Evolutionary conservation across 2,113 vertebrate species (phyloP).

Genomic region (Chaetodon auriga): DNA sequence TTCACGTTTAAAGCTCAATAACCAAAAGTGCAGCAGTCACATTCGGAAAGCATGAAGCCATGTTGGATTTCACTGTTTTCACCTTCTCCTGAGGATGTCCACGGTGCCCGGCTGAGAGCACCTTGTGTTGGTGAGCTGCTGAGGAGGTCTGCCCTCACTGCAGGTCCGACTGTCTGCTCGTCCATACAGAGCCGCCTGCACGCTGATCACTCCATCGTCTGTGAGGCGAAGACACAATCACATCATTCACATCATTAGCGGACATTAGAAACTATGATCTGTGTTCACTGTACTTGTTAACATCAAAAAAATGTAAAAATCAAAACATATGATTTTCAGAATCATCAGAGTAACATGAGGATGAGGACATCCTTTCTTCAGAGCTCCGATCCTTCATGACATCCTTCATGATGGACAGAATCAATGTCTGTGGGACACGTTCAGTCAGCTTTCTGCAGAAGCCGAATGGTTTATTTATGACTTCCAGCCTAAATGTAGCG

Average conservation of each 20-base stretch:
- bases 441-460: not conserved
- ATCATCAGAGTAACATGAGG: too few species aligned
- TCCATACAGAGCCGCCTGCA: conserved; percentile 36
- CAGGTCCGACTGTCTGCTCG: conserved; percentile 9
- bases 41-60: not conserved
- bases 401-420: too few species aligned
- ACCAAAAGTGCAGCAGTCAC: not conserved
- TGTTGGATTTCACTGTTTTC: not conserved
- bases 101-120: not conserved
- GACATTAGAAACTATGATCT: not conserved
- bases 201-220: conserved; percentile 27
- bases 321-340: too few species aligned
- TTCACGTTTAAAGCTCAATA: not conserved
- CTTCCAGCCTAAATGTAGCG: too few species aligned
- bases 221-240: not conserved
- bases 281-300: too few species aligned
- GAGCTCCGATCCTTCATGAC: too few species aligned
- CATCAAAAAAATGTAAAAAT: too few species aligned
- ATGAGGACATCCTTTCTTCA: too few species aligned
- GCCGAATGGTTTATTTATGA: not conserved
- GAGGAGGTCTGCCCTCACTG: conserved; percentile 18
- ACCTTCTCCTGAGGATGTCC: conserved; percentile 22
- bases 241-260: not conserved
- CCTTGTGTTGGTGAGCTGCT: not conserved
- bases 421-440: not conserved